Base-by-base conservation (phyloP, 2,888 invertebrate species). In the Calameuta pallipes region DNA sequence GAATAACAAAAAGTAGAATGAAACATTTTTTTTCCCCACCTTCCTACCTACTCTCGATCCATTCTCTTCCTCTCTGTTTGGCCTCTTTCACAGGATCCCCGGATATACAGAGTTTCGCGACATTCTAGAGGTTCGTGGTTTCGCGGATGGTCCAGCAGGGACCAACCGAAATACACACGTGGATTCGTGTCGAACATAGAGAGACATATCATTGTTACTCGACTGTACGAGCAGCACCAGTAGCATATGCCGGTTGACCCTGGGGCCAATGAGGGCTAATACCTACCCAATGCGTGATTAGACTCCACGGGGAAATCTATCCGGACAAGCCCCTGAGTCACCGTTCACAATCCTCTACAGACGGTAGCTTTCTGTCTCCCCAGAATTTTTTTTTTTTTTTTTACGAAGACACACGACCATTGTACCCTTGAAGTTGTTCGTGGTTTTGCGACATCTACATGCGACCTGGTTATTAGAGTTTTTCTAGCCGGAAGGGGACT, bases 291-390 rank as follows among this genome's bases (percentile, higher is more conserved):
- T 86, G 87, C 88, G 87, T 89, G 88, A 90, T 90, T 89, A 88
- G 86, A 86, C 88, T 87, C 90, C 89, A 75, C 82, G 79, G 90
- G 90, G 90, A 90, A 90, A 90, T 90, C 89, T 88, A 87, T 76
- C 84, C 80, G 87, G 84, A 90, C 87, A 89, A 86, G 88, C 84
- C 81, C 82, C 85, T 81, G 83, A 86, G 85, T 71, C 71, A 34
- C 56, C 23, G 9, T 56, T 23, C 56, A 23, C 56, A 23, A 23
- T 23, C 6, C 56, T 56, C 56, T 56, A 3, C 0, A 9, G 15
- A 9, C 23, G 9, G 56, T 23, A 56, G 23, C 56, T 56, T 23
- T 56, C 56, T 56, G 23, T 23, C 56, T 56, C 23, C 0, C 56
- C 23, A 56, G 9, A 56, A 56, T 15, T 56, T 56, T 3, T 36